These are phyloP conservation scores for Ceratosolen fusciceps DNA, from an alignment of 1,140 invertebrate genomes.

Conservation along the genomic window DNA sequence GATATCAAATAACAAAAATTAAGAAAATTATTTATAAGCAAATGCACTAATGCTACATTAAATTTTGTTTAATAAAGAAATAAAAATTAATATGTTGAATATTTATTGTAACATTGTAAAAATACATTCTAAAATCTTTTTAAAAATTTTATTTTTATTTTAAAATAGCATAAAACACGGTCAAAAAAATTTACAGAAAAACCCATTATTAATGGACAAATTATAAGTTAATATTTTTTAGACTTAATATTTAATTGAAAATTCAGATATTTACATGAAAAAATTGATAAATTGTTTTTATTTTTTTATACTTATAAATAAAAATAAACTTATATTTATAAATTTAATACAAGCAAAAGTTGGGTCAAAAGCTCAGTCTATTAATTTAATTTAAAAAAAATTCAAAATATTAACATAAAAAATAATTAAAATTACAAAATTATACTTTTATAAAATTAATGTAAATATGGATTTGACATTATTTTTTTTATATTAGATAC, in stretches of 20 bases:
- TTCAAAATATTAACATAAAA: background rate
- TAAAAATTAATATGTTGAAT: background rate
- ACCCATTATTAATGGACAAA: background rate
- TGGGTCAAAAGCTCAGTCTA: background rate
- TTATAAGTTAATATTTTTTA: background rate
- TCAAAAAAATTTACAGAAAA: no score
- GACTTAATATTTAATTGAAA: background rate
- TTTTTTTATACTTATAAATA: background rate
- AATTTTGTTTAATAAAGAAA: constrained; percentile 15
- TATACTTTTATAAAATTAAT: background rate
- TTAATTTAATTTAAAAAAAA: background rate
- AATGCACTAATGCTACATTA: constrained; percentile 8
- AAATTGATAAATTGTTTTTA: background rate
- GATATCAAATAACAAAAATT: constrained; percentile 3
- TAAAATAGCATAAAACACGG: no score
- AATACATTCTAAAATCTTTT: background rate
- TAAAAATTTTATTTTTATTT: background rate
- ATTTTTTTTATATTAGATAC: no score
- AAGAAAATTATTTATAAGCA: background rate
- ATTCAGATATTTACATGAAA: background rate
- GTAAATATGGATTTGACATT: background rate
- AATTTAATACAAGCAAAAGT: background rate
- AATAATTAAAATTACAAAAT: background rate
- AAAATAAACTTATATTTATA: background rate
- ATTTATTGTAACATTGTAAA: background rate